These are phyloP conservation scores for Anthrax anthrax DNA, from an alignment of 2,888 invertebrate species.

Conservation along the genomic window DNA sequence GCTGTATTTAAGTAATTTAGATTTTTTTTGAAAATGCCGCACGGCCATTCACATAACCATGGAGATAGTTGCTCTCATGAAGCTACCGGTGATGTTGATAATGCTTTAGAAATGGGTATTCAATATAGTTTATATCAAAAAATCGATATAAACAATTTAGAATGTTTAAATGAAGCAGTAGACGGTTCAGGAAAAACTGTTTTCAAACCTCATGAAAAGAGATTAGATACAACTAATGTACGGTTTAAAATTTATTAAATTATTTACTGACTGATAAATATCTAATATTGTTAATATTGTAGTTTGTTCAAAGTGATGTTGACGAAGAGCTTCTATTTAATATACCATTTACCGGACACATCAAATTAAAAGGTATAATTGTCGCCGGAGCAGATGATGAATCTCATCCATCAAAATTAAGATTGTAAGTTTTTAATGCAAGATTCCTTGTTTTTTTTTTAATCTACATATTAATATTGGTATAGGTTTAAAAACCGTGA, in stretches of 20 bases:
- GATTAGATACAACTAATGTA: slow-evolving; percentile 63
- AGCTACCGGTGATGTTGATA: slow-evolving; percentile 27
- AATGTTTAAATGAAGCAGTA: slow-evolving; percentile 78
- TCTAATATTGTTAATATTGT: not conserved
- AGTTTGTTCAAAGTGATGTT: slow-evolving; percentile 93
- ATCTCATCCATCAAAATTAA: slow-evolving; percentile 71
- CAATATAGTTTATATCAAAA: slow-evolving; percentile 64
- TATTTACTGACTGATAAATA: not conserved
- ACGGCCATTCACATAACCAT: slow-evolving; percentile 30
- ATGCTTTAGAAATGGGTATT: slow-evolving; percentile 32
- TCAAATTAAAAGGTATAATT: slow-evolving; percentile 89
- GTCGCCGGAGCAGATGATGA: slow-evolving; percentile 80
- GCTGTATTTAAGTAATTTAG: no score
- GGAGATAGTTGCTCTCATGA: slow-evolving; percentile 28
- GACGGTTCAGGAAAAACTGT: slow-evolving; percentile 80
- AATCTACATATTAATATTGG: no score
- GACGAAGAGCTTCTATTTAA: slow-evolving; percentile 94
- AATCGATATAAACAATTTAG: slow-evolving; percentile 73
- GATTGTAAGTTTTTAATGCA: slow-evolving; percentile 51
- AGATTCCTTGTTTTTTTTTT: slow-evolving; percentile 14
- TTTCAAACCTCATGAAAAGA: slow-evolving; percentile 84
- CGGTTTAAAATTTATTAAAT: slow-evolving; percentile 12
- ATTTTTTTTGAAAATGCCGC: slow-evolving; percentile 21
- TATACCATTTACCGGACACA: slow-evolving; percentile 90
- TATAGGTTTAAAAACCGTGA: slow-evolving; percentile 88